Conservation (phyloP, 2,113 vertebrate genomes). For the Diphyllodes magnificus region DNA sequence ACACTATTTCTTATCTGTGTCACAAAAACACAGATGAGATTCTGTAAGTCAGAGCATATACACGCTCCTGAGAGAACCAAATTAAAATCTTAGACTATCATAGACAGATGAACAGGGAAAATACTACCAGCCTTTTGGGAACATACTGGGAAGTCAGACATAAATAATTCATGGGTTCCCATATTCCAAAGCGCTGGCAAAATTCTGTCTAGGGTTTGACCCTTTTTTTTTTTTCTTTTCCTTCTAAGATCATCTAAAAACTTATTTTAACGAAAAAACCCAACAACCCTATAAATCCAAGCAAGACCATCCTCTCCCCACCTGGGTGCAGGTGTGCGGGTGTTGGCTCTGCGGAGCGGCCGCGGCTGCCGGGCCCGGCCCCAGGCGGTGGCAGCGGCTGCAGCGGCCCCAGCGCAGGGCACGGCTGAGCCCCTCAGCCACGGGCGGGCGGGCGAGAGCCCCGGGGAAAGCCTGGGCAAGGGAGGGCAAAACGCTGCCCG, state of each 20-base stretch:
- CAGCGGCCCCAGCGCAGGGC: background rate
- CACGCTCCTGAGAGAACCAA: background rate
- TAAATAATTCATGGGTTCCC: background rate
- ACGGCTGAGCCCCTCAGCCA: background rate
- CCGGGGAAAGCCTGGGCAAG: background rate
- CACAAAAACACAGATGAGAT: background rate
- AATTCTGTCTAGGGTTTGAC: background rate
- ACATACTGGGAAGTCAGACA: background rate
- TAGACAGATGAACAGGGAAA: constrained; percentile 1
- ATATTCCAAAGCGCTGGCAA: background rate
- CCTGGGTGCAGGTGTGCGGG: fast-evolving
- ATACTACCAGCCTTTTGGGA: constrained; percentile 10
- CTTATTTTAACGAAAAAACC: fast-evolving
- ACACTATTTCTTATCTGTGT: background rate
- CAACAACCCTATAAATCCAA: background rate
- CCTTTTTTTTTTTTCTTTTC: too few relatives aligned
- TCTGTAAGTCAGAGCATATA: background rate
- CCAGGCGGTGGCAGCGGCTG: fast-evolving
- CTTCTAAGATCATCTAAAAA: background rate
- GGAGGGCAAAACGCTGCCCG: background rate
- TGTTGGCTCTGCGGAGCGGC: background rate
- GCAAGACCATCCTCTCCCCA: background rate
- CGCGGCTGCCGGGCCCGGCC: fast-evolving
- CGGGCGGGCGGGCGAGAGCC: fast-evolving
- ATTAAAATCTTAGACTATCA: background rate